These are phyloP conservation scores for Papilio protenor DNA, from an alignment of 2,888 invertebrate species.

Conservation along the genomic window DNA sequence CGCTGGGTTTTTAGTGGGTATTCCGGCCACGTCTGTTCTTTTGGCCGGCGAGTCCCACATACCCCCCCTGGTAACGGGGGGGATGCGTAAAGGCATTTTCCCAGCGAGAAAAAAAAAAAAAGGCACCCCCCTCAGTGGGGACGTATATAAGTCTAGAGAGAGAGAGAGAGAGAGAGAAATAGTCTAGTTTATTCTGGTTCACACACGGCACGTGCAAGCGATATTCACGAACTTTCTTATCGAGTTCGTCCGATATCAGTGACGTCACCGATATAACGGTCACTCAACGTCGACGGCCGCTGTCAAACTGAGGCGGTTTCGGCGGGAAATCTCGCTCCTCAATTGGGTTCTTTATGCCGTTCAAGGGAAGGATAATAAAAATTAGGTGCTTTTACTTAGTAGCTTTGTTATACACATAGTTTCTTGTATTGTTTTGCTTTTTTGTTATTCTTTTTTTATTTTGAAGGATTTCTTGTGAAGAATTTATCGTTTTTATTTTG, in stretches of 20 bases:
- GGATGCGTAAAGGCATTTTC: no score
- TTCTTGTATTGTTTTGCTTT: background rate
- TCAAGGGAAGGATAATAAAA: background rate
- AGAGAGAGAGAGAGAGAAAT: no score
- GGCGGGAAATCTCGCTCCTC: conserved; percentile 9
- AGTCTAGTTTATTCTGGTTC: background rate
- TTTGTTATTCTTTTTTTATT: background rate
- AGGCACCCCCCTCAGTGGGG: no score
- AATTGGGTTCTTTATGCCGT: conserved; percentile 8
- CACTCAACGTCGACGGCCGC: conserved; percentile 15
- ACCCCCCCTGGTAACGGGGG: no score
- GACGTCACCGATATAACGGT: conserved; percentile 41
- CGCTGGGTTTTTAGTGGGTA: no score
- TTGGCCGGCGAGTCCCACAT: no score
- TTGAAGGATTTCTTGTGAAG: no score
- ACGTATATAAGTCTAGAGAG: no score
- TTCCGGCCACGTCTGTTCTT: no score
- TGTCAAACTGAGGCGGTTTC: conserved; percentile 11
- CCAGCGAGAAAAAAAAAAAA: no score
- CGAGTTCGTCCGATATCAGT: conserved; percentile 12
- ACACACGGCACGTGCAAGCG: background rate
- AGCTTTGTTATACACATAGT: background rate
- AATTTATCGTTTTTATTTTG: background rate
- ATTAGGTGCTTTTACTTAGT: background rate
- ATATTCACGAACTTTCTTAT: background rate